A percentile compares a stretch with the other conserved stretches of the same genome.
phyloP scores from a whole-genome alignment of 2,888 invertebrate species.

The Chymomyza amoena region DNA sequence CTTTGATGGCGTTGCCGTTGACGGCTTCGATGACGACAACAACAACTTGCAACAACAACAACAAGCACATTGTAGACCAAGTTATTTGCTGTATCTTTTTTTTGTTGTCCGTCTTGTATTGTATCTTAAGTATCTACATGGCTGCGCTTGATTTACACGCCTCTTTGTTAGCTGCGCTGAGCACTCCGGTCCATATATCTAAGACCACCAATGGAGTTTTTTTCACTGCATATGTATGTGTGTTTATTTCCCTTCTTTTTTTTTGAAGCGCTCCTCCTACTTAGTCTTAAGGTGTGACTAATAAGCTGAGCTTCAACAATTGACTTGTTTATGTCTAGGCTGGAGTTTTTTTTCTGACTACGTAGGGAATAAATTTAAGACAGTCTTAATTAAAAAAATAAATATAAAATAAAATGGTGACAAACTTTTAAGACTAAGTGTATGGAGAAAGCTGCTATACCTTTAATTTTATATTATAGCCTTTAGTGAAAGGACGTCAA shows the following conservation, averaged over 20 bases:
- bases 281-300: constrained; percentile 25
- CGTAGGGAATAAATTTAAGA: no score
- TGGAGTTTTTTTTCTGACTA: no score
- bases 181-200: neutral
- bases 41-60: constrained; percentile 33
- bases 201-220: constrained; percentile 58
- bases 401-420: no score
- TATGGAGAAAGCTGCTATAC: no score
- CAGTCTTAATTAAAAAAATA: no score
- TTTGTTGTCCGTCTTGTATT: constrained; percentile 23
- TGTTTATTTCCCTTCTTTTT: neutral
- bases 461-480: no score
- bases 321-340: no score
- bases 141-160: constrained; percentile 51
- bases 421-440: no score
- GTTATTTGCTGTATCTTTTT: neutral
- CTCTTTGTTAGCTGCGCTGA: constrained; percentile 28
- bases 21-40: constrained; percentile 9
- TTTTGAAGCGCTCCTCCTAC: neutral
- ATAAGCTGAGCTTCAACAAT: no score
- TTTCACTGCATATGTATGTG: neutral
- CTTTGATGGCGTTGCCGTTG: constrained; percentile 5
- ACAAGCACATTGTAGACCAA: constrained; percentile 1
- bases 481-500: no score
- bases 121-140: constrained; percentile 42